These are phyloP conservation scores for Geotrypetes seraphini DNA, from an alignment of 2,797 vertebrate species.

Conservation along the genomic window DNA sequence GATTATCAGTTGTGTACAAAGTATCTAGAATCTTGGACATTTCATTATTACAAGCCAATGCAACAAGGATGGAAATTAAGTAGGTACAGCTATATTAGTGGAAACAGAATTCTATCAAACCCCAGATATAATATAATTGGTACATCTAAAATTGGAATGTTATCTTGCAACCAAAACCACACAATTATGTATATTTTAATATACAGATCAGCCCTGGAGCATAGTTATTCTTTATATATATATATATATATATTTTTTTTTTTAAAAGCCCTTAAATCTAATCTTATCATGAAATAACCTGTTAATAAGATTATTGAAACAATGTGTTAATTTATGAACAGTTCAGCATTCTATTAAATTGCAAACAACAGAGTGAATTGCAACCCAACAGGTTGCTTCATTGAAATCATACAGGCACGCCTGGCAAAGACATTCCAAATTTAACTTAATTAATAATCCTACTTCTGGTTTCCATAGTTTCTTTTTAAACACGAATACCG, in stretches of 20 bases:
- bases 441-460: slow-evolving; percentile 75
- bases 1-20: no score
- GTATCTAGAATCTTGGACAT: no score
- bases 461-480: slow-evolving; percentile 70
- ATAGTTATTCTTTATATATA: slow-evolving; percentile 40
- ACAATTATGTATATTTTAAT: no score
- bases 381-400: slow-evolving; percentile 60
- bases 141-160: no score
- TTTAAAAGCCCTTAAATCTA: slow-evolving; percentile 29
- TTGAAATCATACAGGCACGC: slow-evolving; percentile 56
- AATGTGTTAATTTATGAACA: slow-evolving; percentile 61
- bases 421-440: slow-evolving; percentile 65
- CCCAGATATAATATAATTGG: no score
- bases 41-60: no score
- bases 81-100: no score
- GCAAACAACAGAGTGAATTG: slow-evolving; percentile 53
- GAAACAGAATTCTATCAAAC: no score
- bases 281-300: slow-evolving; percentile 57
- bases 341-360: slow-evolving; percentile 57
- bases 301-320: slow-evolving; percentile 68
- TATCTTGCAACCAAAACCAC: no score
- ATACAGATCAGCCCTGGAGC: no score
- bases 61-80: no score
- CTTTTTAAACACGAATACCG: slow-evolving; percentile 65
- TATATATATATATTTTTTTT: no score